Conservation (phyloP, 2,113 vertebrate species). For the Ctenomys sociabilis region DNA sequence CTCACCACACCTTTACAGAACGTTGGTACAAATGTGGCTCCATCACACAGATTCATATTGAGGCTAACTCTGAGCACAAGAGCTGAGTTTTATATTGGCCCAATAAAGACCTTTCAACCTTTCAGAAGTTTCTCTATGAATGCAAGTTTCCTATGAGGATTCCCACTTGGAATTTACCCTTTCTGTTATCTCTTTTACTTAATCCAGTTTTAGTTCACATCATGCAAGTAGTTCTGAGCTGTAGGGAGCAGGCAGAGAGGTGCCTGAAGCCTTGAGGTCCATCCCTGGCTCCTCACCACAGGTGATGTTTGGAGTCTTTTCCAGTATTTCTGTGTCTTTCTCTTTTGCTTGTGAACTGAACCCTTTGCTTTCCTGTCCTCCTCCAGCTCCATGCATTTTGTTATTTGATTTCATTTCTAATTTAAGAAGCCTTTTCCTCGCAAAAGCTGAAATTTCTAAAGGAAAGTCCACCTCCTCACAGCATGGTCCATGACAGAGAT, state of each 20-base stretch:
- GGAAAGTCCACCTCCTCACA: neutral
- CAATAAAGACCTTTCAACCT: neutral
- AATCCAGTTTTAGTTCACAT: neutral
- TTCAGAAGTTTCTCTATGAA: neutral
- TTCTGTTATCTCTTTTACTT: neutral
- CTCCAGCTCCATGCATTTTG: neutral
- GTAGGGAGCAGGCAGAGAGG: neutral
- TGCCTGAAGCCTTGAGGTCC: neutral
- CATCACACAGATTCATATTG: neutral
- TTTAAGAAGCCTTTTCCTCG: constrained; percentile 12
- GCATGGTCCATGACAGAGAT: neutral
- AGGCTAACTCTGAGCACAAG: neutral
- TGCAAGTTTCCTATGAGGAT: neutral
- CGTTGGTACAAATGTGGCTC: neutral
- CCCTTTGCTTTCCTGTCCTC: neutral
- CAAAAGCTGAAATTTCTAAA: constrained; percentile 31
- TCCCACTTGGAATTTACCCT: neutral
- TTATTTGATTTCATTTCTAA: constrained; percentile 9
- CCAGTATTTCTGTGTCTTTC: neutral
- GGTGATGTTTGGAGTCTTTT: neutral
- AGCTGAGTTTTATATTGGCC: neutral
- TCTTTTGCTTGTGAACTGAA: neutral
- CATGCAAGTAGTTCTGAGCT: neutral
- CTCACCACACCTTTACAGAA: neutral
- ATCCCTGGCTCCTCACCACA: neutral